Evolutionary conservation across 2,888 invertebrate species (phyloP), one percentile per base, ranked within the genome.

Genomic region (Coenonympha arcania): DNA sequence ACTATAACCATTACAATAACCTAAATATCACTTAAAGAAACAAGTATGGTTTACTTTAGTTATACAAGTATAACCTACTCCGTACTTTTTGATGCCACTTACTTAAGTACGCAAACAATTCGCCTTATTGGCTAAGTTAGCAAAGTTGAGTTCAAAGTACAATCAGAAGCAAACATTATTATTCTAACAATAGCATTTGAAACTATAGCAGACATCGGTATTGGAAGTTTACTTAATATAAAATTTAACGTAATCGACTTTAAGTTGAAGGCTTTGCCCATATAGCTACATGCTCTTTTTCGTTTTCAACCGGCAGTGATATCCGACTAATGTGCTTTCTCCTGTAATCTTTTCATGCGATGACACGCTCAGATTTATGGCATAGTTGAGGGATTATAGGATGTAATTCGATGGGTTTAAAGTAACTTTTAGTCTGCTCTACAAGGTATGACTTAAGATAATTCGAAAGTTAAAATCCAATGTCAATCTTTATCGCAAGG

Each of bases 401-500:
- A 68, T 71, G 62, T 78, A 78, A 57, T 39, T 1, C 51, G 30
- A 54, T 44, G 30, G 53, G 41, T 55, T 63, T 77, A 70, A 58
- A 68, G 79, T 66, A 52, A 59, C 63, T 51, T 72, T 76, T 78
- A 46, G 65, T 58, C 61, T 75, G 69, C 58, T 55, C 48, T 28
- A 33, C 52, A 26, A 26, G 42, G 56, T 57, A 65, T 63, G 74
- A 77, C 74, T 76, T 83, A 79, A 69, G 81, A 77, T 82, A 79
- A 80, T 80, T 79, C 65, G 72, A 71, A 77, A 75, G 71, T 79
- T 77, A 77, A 77, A 74, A 72, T 75, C 69, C 69, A 76, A 83
- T 82, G 83, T 83, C 85, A 84, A 85, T 85, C 84, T 85, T 84
- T 86, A 84, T 81, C 80, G 84, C 73, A 77, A 80, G 79, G 84